These are phyloP conservation scores for Xenus cinereus DNA, from an alignment of 2,113 vertebrate species.

Conservation along the genomic window DNA sequence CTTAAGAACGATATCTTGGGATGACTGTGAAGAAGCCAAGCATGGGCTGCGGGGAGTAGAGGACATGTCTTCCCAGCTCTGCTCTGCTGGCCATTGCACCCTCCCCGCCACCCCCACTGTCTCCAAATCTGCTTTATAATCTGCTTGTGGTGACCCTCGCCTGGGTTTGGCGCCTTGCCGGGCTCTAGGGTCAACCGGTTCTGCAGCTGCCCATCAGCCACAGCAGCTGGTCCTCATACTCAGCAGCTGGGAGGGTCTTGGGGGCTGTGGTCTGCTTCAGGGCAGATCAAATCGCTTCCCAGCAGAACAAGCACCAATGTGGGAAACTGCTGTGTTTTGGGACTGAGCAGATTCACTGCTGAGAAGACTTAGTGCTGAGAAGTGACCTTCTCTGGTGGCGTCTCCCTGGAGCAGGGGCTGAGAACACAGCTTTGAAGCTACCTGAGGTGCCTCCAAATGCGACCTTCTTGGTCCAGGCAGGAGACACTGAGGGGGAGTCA, in stretches of 20 bases:
- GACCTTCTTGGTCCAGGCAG: not conserved
- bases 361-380: not conserved
- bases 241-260: not conserved
- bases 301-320: rapidly evolving
- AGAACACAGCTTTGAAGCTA: not conserved
- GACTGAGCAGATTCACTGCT: not conserved
- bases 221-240: not conserved
- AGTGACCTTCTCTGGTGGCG: not conserved
- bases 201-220: not conserved
- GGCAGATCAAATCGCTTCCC: not conserved
- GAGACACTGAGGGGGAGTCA: not conserved
- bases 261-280: not conserved
- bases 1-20: not conserved
- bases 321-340: not conserved
- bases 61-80: not conserved
- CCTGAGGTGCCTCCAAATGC: not conserved
- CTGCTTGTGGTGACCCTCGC: not conserved
- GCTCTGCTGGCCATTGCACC: not conserved
- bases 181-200: not conserved
- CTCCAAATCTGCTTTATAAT: not conserved
- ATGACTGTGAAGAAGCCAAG: rapidly evolving
- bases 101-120: not conserved
- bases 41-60: rapidly evolving
- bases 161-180: not conserved
- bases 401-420: not conserved